These are phyloP conservation scores for Notolepis coatsorum DNA, from an alignment of 2,797 vertebrate species.

Conservation along the genomic window DNA sequence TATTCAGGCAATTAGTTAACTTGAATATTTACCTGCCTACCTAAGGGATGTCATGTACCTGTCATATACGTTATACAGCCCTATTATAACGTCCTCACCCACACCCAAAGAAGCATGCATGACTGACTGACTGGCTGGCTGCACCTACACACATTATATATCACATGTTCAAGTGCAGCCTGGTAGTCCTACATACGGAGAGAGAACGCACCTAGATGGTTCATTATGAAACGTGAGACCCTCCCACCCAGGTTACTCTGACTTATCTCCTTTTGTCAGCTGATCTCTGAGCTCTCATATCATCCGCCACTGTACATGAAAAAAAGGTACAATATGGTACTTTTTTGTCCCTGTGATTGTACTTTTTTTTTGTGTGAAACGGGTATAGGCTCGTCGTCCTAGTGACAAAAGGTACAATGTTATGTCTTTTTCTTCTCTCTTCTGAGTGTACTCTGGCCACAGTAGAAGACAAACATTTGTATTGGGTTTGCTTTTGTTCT, in stretches of 20 bases:
- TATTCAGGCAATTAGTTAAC: background rate
- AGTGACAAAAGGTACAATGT: constrained; percentile 32
- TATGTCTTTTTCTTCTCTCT: constrained; percentile 25
- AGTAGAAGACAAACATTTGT: constrained; percentile 63
- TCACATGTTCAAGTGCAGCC: constrained; percentile 27
- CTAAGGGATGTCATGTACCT: constrained; percentile 6
- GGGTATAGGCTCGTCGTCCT: constrained; percentile 1
- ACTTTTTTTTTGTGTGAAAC: constrained; percentile 17
- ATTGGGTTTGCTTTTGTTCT: constrained; percentile 59
- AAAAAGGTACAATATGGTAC: constrained; percentile 11
- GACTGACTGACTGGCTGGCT: constrained; percentile 5
- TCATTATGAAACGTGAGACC: constrained; percentile 54
- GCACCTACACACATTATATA: constrained; percentile 18
- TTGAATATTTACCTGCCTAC: background rate
- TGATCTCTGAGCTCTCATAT: constrained; percentile 8
- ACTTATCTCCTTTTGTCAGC: constrained; percentile 42
- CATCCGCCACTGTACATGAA: background rate
- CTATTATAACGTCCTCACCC: constrained; percentile 7
- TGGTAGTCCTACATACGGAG: constrained; percentile 42
- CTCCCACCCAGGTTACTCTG: constrained; percentile 1
- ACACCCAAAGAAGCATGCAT: constrained; percentile 6
- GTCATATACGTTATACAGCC: background rate
- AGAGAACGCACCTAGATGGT: constrained; percentile 58
- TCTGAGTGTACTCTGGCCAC: constrained; percentile 25
- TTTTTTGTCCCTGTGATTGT: constrained; percentile 4